A percentile compares a stretch with the other conserved stretches of the same genome.
Conservation (phyloP, 2,888 invertebrate species). For the Tineola bisselliella region DNA sequence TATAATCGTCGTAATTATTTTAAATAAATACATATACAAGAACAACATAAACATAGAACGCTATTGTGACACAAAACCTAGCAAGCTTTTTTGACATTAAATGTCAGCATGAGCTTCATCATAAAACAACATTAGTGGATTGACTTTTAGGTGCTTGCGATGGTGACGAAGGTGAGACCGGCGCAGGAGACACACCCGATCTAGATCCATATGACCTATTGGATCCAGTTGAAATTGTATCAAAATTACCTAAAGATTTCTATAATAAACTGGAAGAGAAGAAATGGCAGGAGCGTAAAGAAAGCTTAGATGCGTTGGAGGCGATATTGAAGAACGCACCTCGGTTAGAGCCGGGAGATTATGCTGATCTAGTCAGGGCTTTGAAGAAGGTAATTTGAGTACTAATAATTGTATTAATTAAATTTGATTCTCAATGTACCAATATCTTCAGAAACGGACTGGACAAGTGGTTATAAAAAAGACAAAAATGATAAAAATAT, state of each 20-base stretch:
- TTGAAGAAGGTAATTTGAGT: slow-evolving; percentile 80
- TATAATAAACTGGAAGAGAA: slow-evolving; percentile 93
- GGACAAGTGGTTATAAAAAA: too few species aligned
- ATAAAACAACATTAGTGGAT: too few species aligned
- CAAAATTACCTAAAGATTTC: slow-evolving; percentile 94
- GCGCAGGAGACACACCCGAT: slow-evolving; percentile 71
- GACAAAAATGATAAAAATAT: too few species aligned
- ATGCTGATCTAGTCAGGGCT: slow-evolving; percentile 86
- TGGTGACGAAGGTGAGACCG: slow-evolving; percentile 68
- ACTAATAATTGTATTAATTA: too few species aligned
- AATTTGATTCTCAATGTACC: too few species aligned
- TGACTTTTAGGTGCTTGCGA: slow-evolving; percentile 52
- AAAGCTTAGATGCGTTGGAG: slow-evolving; percentile 86
- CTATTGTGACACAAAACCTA: too few species aligned
- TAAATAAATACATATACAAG: too few species aligned
- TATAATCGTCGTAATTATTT: too few species aligned
- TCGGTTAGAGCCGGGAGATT: slow-evolving; percentile 91
- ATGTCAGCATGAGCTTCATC: too few species aligned
- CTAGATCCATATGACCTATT: slow-evolving; percentile 92
- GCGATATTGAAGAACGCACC: slow-evolving; percentile 80
- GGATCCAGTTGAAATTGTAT: slow-evolving; percentile 92
- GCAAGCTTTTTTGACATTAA: too few species aligned
- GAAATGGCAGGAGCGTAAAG: slow-evolving; percentile 97
- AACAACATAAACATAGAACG: too few species aligned
- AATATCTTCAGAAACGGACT: too few species aligned